Evolutionary conservation across 1,140 invertebrate species (phyloP), one percentile per base, ranked within the genome.

Genomic region (Drosophila navojoa): DNA sequence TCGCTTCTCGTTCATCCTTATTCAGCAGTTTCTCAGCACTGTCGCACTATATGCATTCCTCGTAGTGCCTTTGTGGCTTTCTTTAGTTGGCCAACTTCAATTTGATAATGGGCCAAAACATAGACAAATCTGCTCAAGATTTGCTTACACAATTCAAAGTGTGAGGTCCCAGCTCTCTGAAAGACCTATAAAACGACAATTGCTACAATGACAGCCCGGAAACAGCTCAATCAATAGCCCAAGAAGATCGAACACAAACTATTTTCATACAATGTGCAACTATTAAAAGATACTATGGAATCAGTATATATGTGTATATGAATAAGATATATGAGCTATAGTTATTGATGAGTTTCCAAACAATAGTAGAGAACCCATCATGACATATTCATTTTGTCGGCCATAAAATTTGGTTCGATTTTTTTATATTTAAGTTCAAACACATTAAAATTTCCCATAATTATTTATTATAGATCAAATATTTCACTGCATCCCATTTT

Each of bases 201-300:
- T 57, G 44, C 29, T 15, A 70, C 25, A 63, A 58, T 63, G 54
- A 60, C 57, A 50, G 42, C 35, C 38, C 66, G 63, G 63, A 74
- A 70, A 74, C 59, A 63, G 45, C 53, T 74, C 71, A 74, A 70
- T 74, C 67, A 63, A 63, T 63, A 45, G 55, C 35, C 16, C 13
- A 40, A 44, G 50, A 44, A 49, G 19, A 22, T 22, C 19, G 19
- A 22, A 3, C 19, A 22, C 19, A 27, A 16, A 27, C 22, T n/a
- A 38, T 45, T 9, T 38, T 53, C 2, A 9, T 50, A 38, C 44
- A 38, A 55, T 40, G 47, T 10, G 5, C 4, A 27, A 52, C 61
- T 50, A n/a, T 9, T 16, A 5, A 9, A 44, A 38, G 22, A 40
- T 54, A 19, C 15, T 54, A 29, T 16, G 22, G 38, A 25, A 40